A percentile compares a stretch with the other conserved stretches of the same genome.
phyloP scores from a whole-genome alignment of 2,797 vertebrate species.

The Tachyglossus aculeatus region DNA sequence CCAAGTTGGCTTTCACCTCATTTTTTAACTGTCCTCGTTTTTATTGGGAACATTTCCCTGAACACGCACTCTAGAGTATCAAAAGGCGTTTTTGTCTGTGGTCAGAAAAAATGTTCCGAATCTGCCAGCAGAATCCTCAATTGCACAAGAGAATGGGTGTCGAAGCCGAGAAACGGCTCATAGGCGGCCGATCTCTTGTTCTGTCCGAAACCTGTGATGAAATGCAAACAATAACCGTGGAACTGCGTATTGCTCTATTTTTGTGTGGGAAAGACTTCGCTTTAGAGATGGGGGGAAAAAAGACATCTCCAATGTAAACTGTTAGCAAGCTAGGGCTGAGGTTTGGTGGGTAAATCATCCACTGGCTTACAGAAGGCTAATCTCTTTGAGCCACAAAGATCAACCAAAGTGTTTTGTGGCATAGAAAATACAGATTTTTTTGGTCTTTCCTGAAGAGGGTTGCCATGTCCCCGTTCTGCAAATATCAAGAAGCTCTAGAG shows the following conservation, averaged over 20 bases:
- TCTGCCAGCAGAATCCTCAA: slow-evolving; percentile 56
- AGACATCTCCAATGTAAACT: slow-evolving; percentile 22
- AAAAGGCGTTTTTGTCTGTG: slow-evolving; percentile 58
- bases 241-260: slow-evolving; percentile 25
- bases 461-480: too few species aligned
- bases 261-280: slow-evolving; percentile 30
- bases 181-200: slow-evolving; percentile 39
- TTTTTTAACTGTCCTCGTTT: slow-evolving; percentile 40
- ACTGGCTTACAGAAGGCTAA: slow-evolving; percentile 2
- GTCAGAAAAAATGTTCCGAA: slow-evolving; percentile 55
- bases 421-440: not conserved
- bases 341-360: slow-evolving; percentile 12
- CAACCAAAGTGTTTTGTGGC: not conserved
- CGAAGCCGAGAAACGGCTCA: slow-evolving; percentile 53
- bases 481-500: too few species aligned
- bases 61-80: slow-evolving; percentile 44
- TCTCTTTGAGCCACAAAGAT: slow-evolving; percentile 8
- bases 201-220: slow-evolving; percentile 51
- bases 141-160: slow-evolving; percentile 60
- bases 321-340: slow-evolving; percentile 24
- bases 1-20: slow-evolving; percentile 22
- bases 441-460: not conserved
- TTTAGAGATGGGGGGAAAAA: slow-evolving; percentile 5
- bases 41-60: slow-evolving; percentile 56
- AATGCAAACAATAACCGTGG: slow-evolving; percentile 37